These are phyloP conservation scores for Oceanodroma leucorhoa DNA, from an alignment of 2,797 vertebrate genomes.

Conservation along the genomic window DNA sequence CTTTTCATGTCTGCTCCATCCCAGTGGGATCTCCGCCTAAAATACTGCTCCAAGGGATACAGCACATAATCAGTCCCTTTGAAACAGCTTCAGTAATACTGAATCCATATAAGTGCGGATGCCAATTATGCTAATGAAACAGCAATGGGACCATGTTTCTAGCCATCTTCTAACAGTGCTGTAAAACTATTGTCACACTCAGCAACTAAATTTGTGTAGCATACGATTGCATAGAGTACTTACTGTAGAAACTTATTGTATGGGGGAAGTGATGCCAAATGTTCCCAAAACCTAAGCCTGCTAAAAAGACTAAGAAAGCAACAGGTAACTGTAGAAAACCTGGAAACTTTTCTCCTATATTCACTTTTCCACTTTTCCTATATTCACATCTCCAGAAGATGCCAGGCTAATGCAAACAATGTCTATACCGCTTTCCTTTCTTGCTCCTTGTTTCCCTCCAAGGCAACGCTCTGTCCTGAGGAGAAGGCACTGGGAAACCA, in stretches of 20 bases:
- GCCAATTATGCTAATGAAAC: conserved; percentile 57
- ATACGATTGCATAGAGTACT: background rate
- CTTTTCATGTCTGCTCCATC: conserved; percentile 45
- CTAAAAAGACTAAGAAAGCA: background rate
- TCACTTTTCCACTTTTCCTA: background rate
- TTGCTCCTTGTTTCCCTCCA: background rate
- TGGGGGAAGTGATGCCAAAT: background rate
- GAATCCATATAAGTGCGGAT: background rate
- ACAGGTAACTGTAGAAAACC: background rate
- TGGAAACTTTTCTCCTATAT: background rate
- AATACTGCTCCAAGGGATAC: conserved; percentile 45
- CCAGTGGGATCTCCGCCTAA: conserved; percentile 25
- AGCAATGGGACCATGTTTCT: background rate
- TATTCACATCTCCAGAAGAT: background rate
- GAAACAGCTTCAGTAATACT: conserved; percentile 45
- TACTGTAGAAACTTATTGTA: background rate
- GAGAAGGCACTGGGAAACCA: background rate
- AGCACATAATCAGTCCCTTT: conserved; percentile 58
- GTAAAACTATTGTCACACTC: conserved; percentile 1
- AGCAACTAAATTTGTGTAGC: background rate
- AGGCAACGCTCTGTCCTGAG: background rate
- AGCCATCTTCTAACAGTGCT: background rate
- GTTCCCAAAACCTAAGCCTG: background rate
- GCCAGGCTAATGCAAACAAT: background rate
- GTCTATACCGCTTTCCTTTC: background rate